Evolutionary conservation across 2,888 invertebrate genomes (phyloP), one percentile per base, ranked within the genome.

Genomic region (Athripsodes cinereus): DNA sequence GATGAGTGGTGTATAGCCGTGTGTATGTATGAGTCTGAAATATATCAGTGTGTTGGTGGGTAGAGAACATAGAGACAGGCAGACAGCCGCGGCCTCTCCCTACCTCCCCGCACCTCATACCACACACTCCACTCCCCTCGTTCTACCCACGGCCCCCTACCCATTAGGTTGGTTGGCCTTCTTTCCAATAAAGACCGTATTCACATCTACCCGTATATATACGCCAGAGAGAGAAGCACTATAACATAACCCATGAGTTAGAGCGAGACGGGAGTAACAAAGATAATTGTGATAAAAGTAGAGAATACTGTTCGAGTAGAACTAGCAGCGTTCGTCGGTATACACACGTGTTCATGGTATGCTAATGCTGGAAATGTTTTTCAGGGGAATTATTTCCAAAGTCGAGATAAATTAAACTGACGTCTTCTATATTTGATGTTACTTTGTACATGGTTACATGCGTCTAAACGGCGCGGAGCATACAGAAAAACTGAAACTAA

Each of bases 111-210:
- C 22, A 35, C 52, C 31, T 50, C n/a, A 5, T 26, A 40, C n/a
- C 55, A 8, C 0, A 47, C 22, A 26, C 19, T 13, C 51, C 50
- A 48, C 47, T 16, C 46, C 54, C 13, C 44, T 34, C 49, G 34
- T 6, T 0, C 48, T n/a, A 50, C 11, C 20, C 51, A 31, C 35
- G 16, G 21, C 26, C 54, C 35, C 52, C 21, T 22, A 22, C 48
- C 57, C 53, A 44, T 34, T 52, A 56, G 58, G 54, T 54, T 58
- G 62, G 52, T 56, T 60, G 62, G 60, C 60, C 60, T 62, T 62
- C 60, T 60, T 60, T 62, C 62, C 62, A 58, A 40, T 56, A 22
- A 52, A 47, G 57, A 21, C 35, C 35, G 40, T 40, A 40, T 40
- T 40, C 40, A 16, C 40, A 13, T 22, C 52, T 13, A 44, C 52